Evolutionary conservation across 2,797 vertebrate species (phyloP), one percentile per base, ranked within the genome.

Genomic region (Danio jaintianensis): DNA sequence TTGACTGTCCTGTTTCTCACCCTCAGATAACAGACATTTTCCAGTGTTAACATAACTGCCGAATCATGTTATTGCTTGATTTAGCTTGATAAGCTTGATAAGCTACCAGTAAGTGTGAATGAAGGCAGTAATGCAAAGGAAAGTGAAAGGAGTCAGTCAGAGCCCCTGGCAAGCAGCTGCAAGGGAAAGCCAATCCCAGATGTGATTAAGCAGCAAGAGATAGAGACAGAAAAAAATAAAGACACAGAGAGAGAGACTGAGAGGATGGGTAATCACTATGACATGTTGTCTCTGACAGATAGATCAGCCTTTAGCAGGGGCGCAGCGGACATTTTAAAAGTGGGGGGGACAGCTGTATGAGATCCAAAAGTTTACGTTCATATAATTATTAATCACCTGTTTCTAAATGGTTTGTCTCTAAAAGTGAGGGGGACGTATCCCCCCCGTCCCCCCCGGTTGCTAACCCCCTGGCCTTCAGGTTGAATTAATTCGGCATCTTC

Each of bases 401-500:
- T n/a, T n/a, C n/a, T n/a, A n/a, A n/a, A n/a, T n/a, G n/a, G n/a
- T n/a, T n/a, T n/a, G n/a, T n/a, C n/a, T n/a, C n/a, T n/a, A n/a
- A n/a, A n/a, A n/a, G n/a, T n/a, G n/a, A n/a, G n/a, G n/a, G n/a
- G n/a, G n/a, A n/a, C n/a, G n/a, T n/a, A n/a, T n/a, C n/a, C n/a
- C n/a, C n/a, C n/a, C n/a, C n/a, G n/a, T n/a, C n/a, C n/a, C n/a
- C n/a, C n/a, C n/a, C n/a, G n/a, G n/a, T n/a, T n/a, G n/a, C n/a
- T n/a, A n/a, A n/a, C n/a, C n/a, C n/a, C n/a, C n/a, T n/a, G n/a
- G n/a, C n/a, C 78, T 82, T 85, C 82, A 84, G 80, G 84, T 80
- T 83, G 80, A 84, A 82, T 83, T 83, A 83, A 83, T 87, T 85
- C 75, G 58, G 59, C 84, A 83, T 67, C 66, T 80, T 80, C 36